Conservation (phyloP, 2,888 invertebrate genomes). For the Dione vanillae region DNA sequence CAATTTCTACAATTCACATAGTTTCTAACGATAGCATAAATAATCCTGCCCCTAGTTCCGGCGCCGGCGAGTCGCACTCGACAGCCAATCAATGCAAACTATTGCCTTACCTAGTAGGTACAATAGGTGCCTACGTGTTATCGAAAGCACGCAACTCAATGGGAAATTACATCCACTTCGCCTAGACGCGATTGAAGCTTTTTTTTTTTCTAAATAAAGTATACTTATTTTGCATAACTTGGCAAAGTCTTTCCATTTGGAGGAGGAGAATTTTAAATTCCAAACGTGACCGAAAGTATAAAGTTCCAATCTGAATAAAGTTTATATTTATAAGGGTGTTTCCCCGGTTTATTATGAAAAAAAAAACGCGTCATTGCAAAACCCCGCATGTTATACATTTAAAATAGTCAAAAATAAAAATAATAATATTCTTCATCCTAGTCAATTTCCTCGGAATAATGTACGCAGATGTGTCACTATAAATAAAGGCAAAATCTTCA, state of each 20-base stretch:
- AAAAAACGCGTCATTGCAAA: neutral
- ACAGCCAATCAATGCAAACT: conserved; percentile 59
- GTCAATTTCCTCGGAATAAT: neutral
- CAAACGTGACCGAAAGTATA: neutral
- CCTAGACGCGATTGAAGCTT: conserved; percentile 8
- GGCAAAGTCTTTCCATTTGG: neutral
- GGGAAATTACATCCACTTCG: conserved; percentile 31
- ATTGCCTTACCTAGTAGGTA: conserved; percentile 44
- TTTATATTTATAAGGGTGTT: neutral
- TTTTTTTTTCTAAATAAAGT: neutral
- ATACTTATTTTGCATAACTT: neutral
- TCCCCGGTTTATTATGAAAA: neutral
- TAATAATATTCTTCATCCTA: neutral
- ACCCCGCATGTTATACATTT: neutral
- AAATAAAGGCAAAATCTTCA: too few species aligned
- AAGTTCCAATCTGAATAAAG: neutral
- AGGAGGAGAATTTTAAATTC: neutral
- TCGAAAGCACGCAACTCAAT: conserved; percentile 32
- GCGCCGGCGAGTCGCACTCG: conserved; percentile 61
- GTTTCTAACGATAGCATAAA: conserved; percentile 23
- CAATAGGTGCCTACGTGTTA: conserved; percentile 14
- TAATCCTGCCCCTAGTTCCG: conserved; percentile 38
- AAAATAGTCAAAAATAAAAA: neutral
- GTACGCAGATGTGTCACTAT: too few species aligned
- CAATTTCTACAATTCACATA: neutral